Evolutionary conservation across 2,113 vertebrate genomes (phyloP).

Genomic region (Toxotes chatareus): DNA sequence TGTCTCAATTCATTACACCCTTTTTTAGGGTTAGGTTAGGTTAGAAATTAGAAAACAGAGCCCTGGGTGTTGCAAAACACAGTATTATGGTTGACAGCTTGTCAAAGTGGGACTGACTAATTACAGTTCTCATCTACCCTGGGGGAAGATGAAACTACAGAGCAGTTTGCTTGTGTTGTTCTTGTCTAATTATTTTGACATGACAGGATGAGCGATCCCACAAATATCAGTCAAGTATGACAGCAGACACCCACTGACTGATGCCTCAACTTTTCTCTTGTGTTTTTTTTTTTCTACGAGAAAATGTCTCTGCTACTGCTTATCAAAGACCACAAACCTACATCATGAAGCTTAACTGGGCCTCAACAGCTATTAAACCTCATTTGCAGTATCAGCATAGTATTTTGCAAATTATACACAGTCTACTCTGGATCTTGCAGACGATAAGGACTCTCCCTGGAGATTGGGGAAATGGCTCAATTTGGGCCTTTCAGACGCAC

Average conservation of each 20-base stretch:
- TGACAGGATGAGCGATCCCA: constrained; percentile 73
- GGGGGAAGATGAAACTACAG: constrained; percentile 41
- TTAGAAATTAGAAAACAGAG: constrained; percentile 61
- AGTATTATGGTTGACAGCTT: constrained; percentile 63
- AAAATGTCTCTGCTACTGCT: constrained; percentile 74
- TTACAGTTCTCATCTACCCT: constrained; percentile 61
- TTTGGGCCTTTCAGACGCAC: constrained; percentile 80
- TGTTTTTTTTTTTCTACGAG: constrained; percentile 19
- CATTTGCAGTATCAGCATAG: constrained; percentile 84
- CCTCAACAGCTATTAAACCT: constrained; percentile 84
- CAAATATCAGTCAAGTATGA: constrained; percentile 68
- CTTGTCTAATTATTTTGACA: constrained; percentile 73
- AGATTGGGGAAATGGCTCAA: constrained; percentile 78
- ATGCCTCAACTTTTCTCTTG: constrained; percentile 53
- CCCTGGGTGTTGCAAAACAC: constrained; percentile 53
- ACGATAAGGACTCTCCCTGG: constrained; percentile 80
- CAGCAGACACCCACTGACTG: constrained; percentile 70
- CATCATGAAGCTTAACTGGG: constrained; percentile 79
- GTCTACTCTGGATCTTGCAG: constrained; percentile 76
- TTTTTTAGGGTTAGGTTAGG: constrained; percentile 42
- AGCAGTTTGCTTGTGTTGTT: constrained; percentile 51
- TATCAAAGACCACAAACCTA: constrained; percentile 76
- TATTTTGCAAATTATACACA: constrained; percentile 83
- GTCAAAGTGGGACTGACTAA: constrained; percentile 71
- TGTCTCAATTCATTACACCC: constrained; percentile 60